phyloP scores from a whole-genome alignment of 2,113 vertebrate genomes.

The Lepus americanus region DNA sequence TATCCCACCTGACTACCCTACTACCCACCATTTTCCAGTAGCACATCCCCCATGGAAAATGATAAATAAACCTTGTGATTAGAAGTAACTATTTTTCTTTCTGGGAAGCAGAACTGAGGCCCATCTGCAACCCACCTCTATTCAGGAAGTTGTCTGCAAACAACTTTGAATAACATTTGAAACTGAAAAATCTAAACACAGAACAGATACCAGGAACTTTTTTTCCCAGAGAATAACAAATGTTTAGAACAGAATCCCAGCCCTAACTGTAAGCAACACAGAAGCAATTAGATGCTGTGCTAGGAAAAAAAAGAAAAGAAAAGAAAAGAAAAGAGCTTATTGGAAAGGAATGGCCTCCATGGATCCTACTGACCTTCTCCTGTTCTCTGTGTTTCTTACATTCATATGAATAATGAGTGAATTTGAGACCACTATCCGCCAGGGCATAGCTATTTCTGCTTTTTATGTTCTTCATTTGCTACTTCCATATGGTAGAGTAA shows the following conservation, averaged over 20 bases:
- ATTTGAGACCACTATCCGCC: slow-evolving; percentile 20
- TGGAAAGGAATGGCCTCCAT: slow-evolving; percentile 38
- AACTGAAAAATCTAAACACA: slow-evolving; percentile 50
- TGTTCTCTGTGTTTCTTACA: neutral
- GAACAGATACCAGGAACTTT: neutral
- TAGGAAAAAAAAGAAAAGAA: neutral
- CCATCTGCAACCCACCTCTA: neutral
- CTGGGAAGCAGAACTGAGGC: neutral
- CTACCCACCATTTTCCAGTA: neutral
- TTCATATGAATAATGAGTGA: slow-evolving; percentile 24
- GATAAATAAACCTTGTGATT: neutral
- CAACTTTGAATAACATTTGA: neutral
- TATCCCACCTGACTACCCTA: neutral
- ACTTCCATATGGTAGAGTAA: slow-evolving; percentile 45
- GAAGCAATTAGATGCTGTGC: slow-evolving; percentile 57
- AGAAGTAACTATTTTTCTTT: neutral
- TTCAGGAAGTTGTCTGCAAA: slow-evolving; percentile 11
- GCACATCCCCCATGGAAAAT: neutral
- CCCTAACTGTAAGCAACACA: slow-evolving; percentile 41
- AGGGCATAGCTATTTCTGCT: neutral
- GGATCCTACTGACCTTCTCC: slow-evolving; percentile 32
- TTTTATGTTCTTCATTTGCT: slow-evolving; percentile 65
- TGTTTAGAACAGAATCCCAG: slow-evolving; percentile 62
- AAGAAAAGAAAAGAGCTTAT: neutral
- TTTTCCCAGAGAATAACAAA: slow-evolving; percentile 42